Conservation (phyloP, 2,888 invertebrate species). For the Bellardia pandia region DNA sequence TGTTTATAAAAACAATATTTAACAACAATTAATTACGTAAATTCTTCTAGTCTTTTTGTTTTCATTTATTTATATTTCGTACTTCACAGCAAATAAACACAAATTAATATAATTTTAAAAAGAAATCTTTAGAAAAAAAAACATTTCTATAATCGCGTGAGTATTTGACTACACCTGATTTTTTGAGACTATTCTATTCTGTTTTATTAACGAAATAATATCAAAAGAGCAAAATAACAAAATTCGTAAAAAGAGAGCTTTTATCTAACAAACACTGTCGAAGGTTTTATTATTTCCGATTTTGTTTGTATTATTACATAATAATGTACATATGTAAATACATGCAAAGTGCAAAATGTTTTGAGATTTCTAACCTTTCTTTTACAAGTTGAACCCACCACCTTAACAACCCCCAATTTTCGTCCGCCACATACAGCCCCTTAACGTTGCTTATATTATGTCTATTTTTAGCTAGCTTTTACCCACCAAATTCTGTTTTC, state of each 20-base stretch:
- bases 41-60: conserved; percentile 20
- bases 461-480: neutral
- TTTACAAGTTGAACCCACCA: neutral
- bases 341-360: neutral
- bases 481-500: neutral
- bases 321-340: conserved; percentile 7
- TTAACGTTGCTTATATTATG: no score
- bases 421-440: no score
- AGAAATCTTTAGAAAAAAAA: conserved; percentile 3
- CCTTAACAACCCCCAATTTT: neutral
- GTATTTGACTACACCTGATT: neutral
- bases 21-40: conserved; percentile 56
- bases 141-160: conserved; percentile 21
- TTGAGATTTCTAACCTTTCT: neutral
- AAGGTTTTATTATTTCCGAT: no score
- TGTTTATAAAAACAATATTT: conserved; percentile 24
- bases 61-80: conserved; percentile 1
- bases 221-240: neutral
- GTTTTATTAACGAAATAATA: neutral
- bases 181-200: neutral
- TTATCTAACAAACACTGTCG: neutral
- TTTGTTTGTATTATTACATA: conserved; percentile 4
- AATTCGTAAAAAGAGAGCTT: neutral
- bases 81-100: neutral
- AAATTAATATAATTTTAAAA: neutral